phyloP scores from a whole-genome alignment of 2,113 vertebrate genomes.

The Elephas maximus region DNA sequence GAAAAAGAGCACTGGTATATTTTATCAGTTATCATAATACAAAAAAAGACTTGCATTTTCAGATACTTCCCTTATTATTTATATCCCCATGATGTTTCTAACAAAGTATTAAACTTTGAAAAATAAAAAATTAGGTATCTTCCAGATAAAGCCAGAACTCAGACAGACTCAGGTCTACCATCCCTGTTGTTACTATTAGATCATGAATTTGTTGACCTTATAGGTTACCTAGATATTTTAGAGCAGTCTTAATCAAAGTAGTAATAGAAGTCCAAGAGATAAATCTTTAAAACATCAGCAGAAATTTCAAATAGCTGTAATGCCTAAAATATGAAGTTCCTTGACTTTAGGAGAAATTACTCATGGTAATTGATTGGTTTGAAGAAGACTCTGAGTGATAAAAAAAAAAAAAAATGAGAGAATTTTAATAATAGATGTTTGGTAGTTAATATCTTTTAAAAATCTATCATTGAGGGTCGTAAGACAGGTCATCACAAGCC shows the following conservation, averaged over 20 bases:
- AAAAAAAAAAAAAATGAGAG: background rate
- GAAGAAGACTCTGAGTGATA: background rate
- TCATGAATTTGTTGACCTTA: background rate
- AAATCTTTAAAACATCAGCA: background rate
- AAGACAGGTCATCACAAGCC: background rate
- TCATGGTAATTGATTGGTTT: background rate
- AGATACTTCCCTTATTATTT: background rate
- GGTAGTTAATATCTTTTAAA: background rate
- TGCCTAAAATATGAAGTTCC: background rate
- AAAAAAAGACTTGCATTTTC: conserved; percentile 31
- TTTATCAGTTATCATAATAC: conserved; percentile 1
- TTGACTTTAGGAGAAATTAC: background rate
- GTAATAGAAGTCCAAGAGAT: background rate
- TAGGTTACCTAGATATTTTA: background rate
- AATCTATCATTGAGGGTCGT: background rate
- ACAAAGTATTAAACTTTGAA: background rate
- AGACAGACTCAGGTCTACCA: background rate
- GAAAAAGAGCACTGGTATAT: background rate
- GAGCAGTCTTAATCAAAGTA: background rate
- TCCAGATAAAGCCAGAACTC: background rate
- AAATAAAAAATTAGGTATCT: background rate
- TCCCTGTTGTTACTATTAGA: background rate
- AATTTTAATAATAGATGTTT: conserved; percentile 5
- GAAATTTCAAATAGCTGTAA: conserved; percentile 21
- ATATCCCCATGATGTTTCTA: background rate